Conservation (phyloP, 2,888 invertebrate species). For the Drosophila anomalata region DNA sequence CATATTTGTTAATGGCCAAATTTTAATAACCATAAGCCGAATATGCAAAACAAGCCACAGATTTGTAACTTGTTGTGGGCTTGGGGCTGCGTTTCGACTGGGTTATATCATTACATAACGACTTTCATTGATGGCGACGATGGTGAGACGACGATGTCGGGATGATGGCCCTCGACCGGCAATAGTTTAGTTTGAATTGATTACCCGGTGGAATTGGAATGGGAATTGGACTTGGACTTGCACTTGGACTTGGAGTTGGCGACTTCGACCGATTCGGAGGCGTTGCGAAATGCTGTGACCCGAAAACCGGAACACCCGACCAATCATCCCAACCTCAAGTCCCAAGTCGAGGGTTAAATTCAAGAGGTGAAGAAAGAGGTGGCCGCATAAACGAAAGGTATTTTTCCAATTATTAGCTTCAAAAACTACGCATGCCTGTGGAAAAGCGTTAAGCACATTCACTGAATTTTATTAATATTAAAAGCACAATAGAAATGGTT, state of each 20-base stretch:
- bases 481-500: no score
- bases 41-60: constrained; percentile 28
- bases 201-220: constrained; percentile 14
- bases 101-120: constrained; percentile 40
- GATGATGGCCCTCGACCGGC: constrained; percentile 29
- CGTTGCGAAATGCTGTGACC: constrained; percentile 29
- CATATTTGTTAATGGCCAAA: constrained; percentile 42
- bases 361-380: not conserved
- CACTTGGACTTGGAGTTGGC: not conserved
- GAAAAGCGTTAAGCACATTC: no score
- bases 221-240: not conserved
- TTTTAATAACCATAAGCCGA: constrained; percentile 22
- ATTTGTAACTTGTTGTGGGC: constrained; percentile 40
- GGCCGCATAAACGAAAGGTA: not conserved
- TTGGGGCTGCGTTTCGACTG: constrained; percentile 6
- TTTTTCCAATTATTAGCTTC: not conserved
- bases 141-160: constrained; percentile 11
- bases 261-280: constrained; percentile 5
- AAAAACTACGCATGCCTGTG: not conserved
- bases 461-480: no score
- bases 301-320: not conserved
- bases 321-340: constrained; percentile 9
- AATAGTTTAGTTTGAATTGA: constrained; percentile 44
- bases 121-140: constrained; percentile 36
- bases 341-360: constrained; percentile 25